phyloP scores from a whole-genome alignment of 2,888 invertebrate genomes.

The Clunio marinus region DNA sequence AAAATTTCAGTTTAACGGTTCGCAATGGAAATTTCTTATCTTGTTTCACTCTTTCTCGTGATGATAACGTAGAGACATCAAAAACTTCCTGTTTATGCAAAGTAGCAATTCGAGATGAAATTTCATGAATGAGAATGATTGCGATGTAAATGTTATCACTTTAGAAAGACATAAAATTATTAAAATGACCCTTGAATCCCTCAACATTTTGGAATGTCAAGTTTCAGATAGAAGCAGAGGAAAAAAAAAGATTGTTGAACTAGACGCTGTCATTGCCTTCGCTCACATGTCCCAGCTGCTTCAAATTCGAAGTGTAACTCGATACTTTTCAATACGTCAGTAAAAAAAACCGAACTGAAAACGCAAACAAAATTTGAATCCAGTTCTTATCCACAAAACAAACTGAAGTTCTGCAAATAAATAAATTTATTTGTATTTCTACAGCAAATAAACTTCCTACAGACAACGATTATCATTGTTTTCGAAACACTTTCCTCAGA shows the following conservation, averaged over 20 bases:
- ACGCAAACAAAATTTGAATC: background rate
- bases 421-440: background rate
- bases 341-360: background rate
- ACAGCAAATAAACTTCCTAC: background rate
- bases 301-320: background rate
- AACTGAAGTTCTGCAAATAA: background rate
- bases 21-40: background rate
- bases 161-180: background rate
- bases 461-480: background rate
- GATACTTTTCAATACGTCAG: slow-evolving; percentile 10
- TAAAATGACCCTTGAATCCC: background rate
- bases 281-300: background rate
- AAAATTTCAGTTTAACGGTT: background rate
- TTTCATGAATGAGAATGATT: background rate
- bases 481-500: background rate
- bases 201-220: background rate
- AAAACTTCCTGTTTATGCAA: background rate
- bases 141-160: background rate
- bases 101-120: background rate
- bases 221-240: background rate
- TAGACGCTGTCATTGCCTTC: background rate
- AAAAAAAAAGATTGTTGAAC: background rate
- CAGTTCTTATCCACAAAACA: background rate
- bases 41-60: background rate
- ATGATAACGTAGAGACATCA: background rate